Evolutionary conservation across 2,797 vertebrate genomes (phyloP), one percentile per base, ranked within the genome.

Genomic region (Paedocypris micromegethes): DNA sequence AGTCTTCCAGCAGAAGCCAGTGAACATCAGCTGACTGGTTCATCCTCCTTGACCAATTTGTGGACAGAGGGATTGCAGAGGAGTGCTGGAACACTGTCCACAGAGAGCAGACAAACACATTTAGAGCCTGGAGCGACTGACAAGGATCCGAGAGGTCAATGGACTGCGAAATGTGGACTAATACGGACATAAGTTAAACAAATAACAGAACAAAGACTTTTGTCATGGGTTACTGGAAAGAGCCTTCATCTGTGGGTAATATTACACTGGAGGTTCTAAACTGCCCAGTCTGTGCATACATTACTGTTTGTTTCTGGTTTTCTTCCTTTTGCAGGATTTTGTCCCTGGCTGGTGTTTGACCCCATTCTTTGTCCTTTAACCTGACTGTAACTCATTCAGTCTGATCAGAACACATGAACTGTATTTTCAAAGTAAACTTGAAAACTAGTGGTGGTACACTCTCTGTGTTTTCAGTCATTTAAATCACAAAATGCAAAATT

Each of bases 1-100:
- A 75, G 81, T 84, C 82, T 82, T 86, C 84, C 84, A 84, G 80
- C 81, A 81, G 83, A 80, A 70, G 83, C 81, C 77, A 80, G 68
- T 81, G 80, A 75, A 77, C 66, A 56, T 77, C 78, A 72, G 75
- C 52, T 9, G 69, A 80, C 77, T 64, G 54, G 76, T 75, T 68
- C 72, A 75, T 82, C 75, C 57, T 83, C 76, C 80, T 75, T 80
- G 76, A 78, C 80, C 68, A 51, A 64, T 69, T 58, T 66, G 62
- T 58, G 74, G 73, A 83, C 71, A 78, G 78, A 72, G 74, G 67
- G 78, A 75, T 77, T 50, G 73, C 75, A 68, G 74, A 42, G 57
- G 75, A 72, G 79, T 54, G 63, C 67, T 79, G 78, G 64, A 64
- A 66, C 70, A 73, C 78, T 70, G 70, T 73, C 60, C 64, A 38